These are phyloP conservation scores for Hipposideros armiger DNA, from an alignment of 2,113 vertebrate genomes.

Conservation along the genomic window DNA sequence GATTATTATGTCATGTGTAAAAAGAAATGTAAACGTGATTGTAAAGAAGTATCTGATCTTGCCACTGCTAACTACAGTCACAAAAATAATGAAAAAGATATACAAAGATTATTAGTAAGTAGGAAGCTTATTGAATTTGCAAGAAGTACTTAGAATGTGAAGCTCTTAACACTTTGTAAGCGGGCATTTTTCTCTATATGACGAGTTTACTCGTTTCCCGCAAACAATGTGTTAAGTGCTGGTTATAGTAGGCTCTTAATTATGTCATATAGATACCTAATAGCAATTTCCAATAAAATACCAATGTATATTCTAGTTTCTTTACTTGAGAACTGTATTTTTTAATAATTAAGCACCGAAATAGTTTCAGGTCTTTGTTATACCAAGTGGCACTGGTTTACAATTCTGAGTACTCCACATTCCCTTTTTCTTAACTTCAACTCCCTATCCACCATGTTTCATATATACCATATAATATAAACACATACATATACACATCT, in stretches of 20 bases:
- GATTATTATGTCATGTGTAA: not conserved
- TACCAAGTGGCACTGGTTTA: conserved; percentile 13
- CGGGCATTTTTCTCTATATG: too few relatives aligned
- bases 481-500: not conserved
- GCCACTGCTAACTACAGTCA: not conserved
- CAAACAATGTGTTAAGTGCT: not conserved
- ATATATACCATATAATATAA: not conserved
- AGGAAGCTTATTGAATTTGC: not conserved
- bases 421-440: not conserved
- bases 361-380: conserved; percentile 6
- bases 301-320: not conserved
- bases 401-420: not conserved
- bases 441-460: not conserved
- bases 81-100: not conserved
- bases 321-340: not conserved
- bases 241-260: not conserved
- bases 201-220: too few relatives aligned
- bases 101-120: not conserved
- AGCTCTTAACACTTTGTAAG: not conserved
- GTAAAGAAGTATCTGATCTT: not conserved
- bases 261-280: not conserved
- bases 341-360: not conserved
- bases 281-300: not conserved
- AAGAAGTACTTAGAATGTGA: not conserved
- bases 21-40: conserved; percentile 1